A percentile compares a stretch with the other conserved stretches of the same genome.
These are phyloP conservation scores for Silurus lanzhouensis DNA, from an alignment of 2,797 vertebrate genomes.

Conservation along the genomic window DNA sequence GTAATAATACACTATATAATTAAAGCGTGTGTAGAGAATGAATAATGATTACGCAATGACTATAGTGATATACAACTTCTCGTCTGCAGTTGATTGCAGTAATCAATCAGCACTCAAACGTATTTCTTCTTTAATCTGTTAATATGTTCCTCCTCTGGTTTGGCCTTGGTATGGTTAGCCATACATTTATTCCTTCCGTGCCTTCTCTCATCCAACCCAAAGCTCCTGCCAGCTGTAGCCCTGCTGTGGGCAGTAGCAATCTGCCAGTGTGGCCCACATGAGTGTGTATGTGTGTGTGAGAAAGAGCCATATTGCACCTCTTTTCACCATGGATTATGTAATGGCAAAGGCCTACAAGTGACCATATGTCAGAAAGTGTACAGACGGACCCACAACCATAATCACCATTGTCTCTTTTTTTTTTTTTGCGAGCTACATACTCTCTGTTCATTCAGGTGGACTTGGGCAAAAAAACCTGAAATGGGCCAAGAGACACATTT, in stretches of 20 bases:
- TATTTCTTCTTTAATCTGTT: not conserved
- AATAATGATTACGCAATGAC: constrained; percentile 22
- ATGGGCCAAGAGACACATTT: constrained; percentile 48
- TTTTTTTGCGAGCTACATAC: constrained; percentile 45
- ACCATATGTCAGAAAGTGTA: constrained; percentile 79
- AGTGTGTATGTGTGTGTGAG: constrained; percentile 61
- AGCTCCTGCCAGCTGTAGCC: constrained; percentile 46
- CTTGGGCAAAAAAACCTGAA: constrained; percentile 60
- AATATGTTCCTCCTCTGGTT: constrained; percentile 1
- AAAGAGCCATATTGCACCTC: constrained; percentile 70
- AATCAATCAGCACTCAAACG: constrained; percentile 13
- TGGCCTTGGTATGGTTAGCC: not conserved
- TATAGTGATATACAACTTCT: constrained; percentile 15
- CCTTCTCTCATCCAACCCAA: constrained; percentile 56
- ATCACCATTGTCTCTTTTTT: constrained; percentile 69
- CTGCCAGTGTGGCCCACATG: constrained; percentile 65
- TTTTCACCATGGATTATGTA: constrained; percentile 75
- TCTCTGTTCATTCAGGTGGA: constrained; percentile 73
- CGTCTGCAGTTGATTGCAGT: constrained; percentile 16
- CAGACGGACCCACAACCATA: constrained; percentile 72
- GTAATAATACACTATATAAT: constrained; percentile 1
- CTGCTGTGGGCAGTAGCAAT: constrained; percentile 73
- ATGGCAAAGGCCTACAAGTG: constrained; percentile 73
- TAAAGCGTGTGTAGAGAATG: not conserved
- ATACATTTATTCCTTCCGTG: constrained; percentile 47